Evolutionary conservation across 1,140 invertebrate genomes (phyloP), one percentile per base, ranked within the genome.

Genomic region (Saccostrea echinata): DNA sequence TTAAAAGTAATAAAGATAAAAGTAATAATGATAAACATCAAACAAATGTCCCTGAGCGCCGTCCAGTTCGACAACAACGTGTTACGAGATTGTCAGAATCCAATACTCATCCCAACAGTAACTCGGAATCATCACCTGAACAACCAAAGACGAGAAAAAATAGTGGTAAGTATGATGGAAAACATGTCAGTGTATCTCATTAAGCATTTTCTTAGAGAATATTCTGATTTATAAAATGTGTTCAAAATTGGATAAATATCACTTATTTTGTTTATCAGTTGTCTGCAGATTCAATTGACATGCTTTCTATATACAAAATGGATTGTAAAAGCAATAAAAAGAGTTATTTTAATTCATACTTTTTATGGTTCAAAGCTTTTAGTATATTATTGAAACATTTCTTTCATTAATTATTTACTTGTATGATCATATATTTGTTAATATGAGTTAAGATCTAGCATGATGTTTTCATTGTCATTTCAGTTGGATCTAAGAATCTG

Each of bases 111-210:
- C 27, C 68, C 8, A 76, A 18, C 55, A 61, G 18, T n/a, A 61
- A 33, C 30, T 27, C 27, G 16, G 68, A 76, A 30, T 30, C 68
- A 18, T 33, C 27, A 30, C 68, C 24, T 16, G 68, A 76, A 76
- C 68, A 76, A 76, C 68, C 68, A 76, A 76, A 76, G 30, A 76
- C 68, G 9, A 76, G 68, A 30, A 76, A 76, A 76, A 76, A 76
- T 12, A 76, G 68, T 33, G 16, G 68, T 76, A 76, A 76, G 68
- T 76, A 0, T 76, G 57, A 43, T 6, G 4, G 43, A 61, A 61
- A 61, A 61, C 18, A 1, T 21, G n/a, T n/a, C n/a, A n/a, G n/a
- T n/a, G n/a, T n/a, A 43, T 6, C 2, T 43, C 6, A 43, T 43
- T 43, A 3, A 57, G 3, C 55, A 55, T 57, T 57, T 16, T 57